Percentiles rank a stretch among this genome's conserved stretches.
Conservation (phyloP, 2,113 vertebrate genomes). For the Cervus canadensis region DNA sequence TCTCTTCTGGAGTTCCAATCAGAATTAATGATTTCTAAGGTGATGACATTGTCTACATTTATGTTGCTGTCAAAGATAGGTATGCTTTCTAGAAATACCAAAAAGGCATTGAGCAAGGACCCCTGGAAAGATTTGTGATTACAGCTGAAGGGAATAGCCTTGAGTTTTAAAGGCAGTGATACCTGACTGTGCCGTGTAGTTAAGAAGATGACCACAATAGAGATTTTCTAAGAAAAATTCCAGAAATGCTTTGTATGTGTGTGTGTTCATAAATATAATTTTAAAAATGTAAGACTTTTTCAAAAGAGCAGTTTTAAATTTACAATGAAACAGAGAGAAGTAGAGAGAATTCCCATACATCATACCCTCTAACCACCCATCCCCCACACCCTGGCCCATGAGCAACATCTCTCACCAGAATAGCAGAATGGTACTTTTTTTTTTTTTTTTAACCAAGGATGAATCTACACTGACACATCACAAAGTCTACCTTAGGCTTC, state of each 20-base stretch:
- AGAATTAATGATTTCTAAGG: not conserved
- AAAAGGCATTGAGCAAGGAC: not conserved
- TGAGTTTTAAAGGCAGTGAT: not conserved
- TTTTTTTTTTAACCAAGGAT: not conserved
- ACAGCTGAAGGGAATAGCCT: not conserved
- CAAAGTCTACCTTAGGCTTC: not conserved
- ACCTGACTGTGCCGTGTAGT: accelerated
- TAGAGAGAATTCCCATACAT: not conserved
- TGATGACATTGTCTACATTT: not conserved
- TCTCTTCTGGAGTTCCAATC: not conserved
- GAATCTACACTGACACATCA: not conserved
- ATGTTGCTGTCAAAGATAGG: not conserved
- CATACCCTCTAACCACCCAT: not conserved
- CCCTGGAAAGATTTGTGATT: not conserved
- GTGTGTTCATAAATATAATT: not conserved
- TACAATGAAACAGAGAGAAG: not conserved
- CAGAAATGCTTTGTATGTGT: not conserved
- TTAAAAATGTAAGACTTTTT: not conserved
- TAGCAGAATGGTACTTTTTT: not conserved
- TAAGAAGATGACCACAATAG: not conserved
- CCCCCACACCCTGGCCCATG: not conserved
- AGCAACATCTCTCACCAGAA: not conserved
- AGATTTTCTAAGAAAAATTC: not conserved
- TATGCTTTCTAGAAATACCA: not conserved
- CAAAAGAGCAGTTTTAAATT: not conserved